Conservation (phyloP, 2,113 vertebrate genomes). For the Cepphus grylle region DNA sequence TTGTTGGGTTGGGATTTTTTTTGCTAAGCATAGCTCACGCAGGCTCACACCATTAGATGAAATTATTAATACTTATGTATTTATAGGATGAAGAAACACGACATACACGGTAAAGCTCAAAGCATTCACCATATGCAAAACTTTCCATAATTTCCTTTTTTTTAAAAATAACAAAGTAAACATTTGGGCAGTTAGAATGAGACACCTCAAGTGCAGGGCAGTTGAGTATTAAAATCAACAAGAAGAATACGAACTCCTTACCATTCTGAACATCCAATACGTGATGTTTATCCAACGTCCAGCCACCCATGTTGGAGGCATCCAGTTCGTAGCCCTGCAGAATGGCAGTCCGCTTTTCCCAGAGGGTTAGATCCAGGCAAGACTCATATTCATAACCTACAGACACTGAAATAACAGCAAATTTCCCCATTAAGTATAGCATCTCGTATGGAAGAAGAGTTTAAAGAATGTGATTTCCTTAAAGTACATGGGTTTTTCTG, state of each 20-base stretch:
- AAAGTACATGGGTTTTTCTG: neutral
- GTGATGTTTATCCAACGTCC: constrained; percentile 95
- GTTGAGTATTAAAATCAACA: neutral
- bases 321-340: constrained; percentile 95
- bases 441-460: neutral
- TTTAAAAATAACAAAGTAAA: neutral
- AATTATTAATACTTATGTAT: neutral
- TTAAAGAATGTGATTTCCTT: neutral
- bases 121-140: neutral
- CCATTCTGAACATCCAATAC: constrained; percentile 92
- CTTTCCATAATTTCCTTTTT: neutral
- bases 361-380: constrained; percentile 91
- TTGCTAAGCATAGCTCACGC: neutral
- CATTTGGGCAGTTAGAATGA: neutral
- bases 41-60: neutral
- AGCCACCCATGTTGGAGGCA: constrained; percentile 93
- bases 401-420: constrained; percentile 82
- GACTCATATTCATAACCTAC: constrained; percentile 98
- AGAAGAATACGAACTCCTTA: constrained; percentile 62
- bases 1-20: neutral
- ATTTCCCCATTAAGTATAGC: neutral
- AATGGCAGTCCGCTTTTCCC: constrained; percentile 92
- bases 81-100: neutral
- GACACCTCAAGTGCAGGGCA: neutral
- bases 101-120: neutral